Base-by-base conservation (phyloP, 2,888 invertebrate genomes). In the Chironomus riparius region DNA sequence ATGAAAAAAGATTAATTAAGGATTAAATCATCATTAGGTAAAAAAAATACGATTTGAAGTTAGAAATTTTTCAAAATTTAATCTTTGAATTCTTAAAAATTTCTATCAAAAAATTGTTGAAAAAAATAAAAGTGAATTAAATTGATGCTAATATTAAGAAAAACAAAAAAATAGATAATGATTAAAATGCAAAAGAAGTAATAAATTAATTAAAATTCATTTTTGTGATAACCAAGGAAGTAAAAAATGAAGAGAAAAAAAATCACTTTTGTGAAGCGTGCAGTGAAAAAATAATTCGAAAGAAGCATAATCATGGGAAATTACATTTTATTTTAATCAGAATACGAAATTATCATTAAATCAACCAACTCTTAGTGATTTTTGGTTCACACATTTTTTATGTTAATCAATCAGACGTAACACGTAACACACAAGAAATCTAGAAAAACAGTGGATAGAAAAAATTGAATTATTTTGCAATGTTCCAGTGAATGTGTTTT, bases 131-230 rank as follows among this genome's bases (percentile, higher is more conserved):
- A 38, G 38, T 38, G 38, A 38, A 38, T 38, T 38, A 38, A 56
- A 56, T 56, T 56, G 56, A 56, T 18, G 56, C 56, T 56, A 65
- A 65, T 65, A 24, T 65, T 65, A 65, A 65, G 65, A 65, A n/a
- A n/a, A 56, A 56, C 18, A 15, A 65, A 65, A 65, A 65, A 10
- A 21, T 65, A 65, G 65, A 65, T 65, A 65, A 65, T 24, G 65
- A 65, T 65, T 56, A 24, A n/a, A 62, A 65, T 65, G 65, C 65
- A 24, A 24, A 65, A 62, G n/a, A 65, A 65, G 21, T 24, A 65
- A 65, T 24, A 65, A 65, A 65, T 21, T 65, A 65, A 65, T 65
- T 65, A 13, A n/a, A 65, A 65, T 65, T 65, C 21, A 65, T 65
- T 65, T 65, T 65, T 65, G 65, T 65, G 65, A 65, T 65, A 65